Evolutionary conservation across 2,113 vertebrate species (phyloP).

Genomic region (Ardeotis arabs): DNA sequence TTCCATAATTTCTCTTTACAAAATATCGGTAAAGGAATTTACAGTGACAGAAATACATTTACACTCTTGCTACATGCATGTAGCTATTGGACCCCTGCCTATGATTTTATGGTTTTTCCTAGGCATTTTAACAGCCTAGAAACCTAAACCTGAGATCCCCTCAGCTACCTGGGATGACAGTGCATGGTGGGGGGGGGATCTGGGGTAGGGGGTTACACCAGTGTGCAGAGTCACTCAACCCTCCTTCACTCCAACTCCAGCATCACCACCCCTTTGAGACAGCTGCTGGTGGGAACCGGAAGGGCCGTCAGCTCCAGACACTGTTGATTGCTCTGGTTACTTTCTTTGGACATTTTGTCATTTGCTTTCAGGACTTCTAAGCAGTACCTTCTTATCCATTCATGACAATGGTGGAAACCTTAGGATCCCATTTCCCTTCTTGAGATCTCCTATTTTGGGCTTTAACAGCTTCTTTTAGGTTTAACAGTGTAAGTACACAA

Average conservation of each 20-base stretch:
- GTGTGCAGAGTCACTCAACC: not conserved
- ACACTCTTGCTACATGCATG: not conserved
- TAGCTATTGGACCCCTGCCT: not conserved
- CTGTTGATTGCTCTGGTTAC: rapidly evolving
- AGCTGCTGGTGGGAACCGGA: not conserved
- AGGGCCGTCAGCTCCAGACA: not conserved
- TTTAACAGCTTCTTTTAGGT: not conserved
- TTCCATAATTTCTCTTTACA: not conserved
- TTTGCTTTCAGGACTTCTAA: not conserved
- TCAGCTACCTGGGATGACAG: not conserved
- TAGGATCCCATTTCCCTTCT: not conserved
- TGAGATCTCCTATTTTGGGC: not conserved
- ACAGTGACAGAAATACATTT: not conserved
- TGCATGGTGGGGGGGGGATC: rapidly evolving
- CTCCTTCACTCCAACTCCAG: not conserved
- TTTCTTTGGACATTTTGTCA: not conserved
- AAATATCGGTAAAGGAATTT: not conserved
- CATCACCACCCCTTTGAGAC: not conserved
- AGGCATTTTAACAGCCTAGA: not conserved
- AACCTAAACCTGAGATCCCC: not conserved
- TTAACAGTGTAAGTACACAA: not conserved
- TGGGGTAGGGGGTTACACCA: not conserved
- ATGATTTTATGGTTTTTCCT: not conserved
- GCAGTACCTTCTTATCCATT: not conserved
- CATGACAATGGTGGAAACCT: not conserved